Conservation (phyloP, 2,888 invertebrate genomes). For the Willowsia nigromaculata region DNA sequence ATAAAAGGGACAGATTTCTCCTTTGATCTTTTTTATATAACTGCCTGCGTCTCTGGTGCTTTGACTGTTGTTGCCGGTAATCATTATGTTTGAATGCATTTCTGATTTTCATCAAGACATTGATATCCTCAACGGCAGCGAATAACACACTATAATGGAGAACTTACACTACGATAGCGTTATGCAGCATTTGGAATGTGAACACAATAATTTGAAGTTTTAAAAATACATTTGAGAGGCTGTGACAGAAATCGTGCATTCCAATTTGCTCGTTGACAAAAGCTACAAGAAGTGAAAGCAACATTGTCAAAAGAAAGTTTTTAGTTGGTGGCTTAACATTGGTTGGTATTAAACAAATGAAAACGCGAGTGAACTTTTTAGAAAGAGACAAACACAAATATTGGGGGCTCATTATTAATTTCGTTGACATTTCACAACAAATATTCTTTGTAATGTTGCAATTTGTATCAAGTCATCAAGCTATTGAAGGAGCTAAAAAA, state of each 20-base stretch:
- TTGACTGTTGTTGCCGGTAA: constrained; percentile 45
- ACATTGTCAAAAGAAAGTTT: not conserved
- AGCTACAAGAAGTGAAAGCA: not conserved
- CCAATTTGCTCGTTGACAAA: constrained; percentile 37
- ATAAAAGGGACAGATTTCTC: constrained; percentile 70
- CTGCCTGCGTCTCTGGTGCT: not conserved
- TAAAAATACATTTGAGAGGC: not conserved
- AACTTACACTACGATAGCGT: not conserved
- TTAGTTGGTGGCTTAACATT: not conserved
- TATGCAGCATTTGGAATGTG: not conserved
- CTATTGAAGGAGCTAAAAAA: too few species aligned
- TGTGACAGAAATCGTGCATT: constrained; percentile 29
- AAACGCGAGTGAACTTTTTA: too few species aligned
- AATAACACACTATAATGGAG: not conserved
- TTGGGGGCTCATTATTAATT: too few species aligned
- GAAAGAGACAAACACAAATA: too few species aligned
- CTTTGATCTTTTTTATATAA: constrained; percentile 70
- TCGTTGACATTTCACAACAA: too few species aligned
- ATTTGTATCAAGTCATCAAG: too few species aligned
- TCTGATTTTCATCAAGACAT: constrained; percentile 52
- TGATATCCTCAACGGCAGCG: not conserved
- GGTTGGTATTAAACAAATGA: too few species aligned
- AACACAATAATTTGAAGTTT: too few species aligned
- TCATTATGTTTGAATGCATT: constrained; percentile 56
- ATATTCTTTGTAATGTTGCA: too few species aligned